phyloP scores from a whole-genome alignment of 2,113 vertebrate genomes.

The Barbus barbus region DNA sequence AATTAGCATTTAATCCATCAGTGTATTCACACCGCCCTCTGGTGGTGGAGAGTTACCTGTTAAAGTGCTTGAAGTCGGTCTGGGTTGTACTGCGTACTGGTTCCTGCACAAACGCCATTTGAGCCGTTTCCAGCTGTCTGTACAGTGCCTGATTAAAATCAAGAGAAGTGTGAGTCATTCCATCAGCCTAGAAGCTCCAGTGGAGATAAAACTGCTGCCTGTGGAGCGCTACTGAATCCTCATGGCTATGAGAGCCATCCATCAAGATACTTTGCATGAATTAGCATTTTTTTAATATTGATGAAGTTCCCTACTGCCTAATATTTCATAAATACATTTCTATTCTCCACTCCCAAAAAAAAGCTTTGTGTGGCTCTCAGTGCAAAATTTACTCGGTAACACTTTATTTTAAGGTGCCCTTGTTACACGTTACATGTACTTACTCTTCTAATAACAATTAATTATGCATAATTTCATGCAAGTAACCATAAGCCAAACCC shows the following conservation, averaged over 20 bases:
- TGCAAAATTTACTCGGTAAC: too few species aligned
- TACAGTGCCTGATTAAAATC: slow-evolving; percentile 46
- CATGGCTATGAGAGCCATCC: background rate
- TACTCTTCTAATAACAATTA: too few species aligned
- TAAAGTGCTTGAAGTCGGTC: slow-evolving; percentile 47
- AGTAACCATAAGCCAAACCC: too few species aligned
- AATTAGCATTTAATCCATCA: background rate
- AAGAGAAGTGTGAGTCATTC: slow-evolving; percentile 24
- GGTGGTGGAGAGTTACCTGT: slow-evolving; percentile 47
- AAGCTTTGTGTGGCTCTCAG: too few species aligned
- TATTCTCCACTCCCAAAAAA: background rate
- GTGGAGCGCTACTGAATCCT: slow-evolving; percentile 11
- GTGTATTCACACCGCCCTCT: slow-evolving; percentile 44
- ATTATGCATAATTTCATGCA: too few species aligned
- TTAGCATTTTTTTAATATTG: slow-evolving; percentile 28
- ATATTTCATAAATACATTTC: background rate
- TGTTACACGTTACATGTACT: too few species aligned
- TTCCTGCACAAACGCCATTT: slow-evolving; percentile 9
- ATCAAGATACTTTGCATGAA: slow-evolving; percentile 39
- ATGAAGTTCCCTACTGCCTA: background rate
- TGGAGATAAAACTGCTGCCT: background rate
- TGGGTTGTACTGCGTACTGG: slow-evolving; percentile 31
- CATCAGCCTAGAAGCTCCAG: background rate
- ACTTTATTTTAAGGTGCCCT: too few species aligned
- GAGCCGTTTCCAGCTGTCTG: slow-evolving; percentile 35